Conservation (phyloP, 2,888 invertebrate genomes). For the Ormyrus labotus region DNA sequence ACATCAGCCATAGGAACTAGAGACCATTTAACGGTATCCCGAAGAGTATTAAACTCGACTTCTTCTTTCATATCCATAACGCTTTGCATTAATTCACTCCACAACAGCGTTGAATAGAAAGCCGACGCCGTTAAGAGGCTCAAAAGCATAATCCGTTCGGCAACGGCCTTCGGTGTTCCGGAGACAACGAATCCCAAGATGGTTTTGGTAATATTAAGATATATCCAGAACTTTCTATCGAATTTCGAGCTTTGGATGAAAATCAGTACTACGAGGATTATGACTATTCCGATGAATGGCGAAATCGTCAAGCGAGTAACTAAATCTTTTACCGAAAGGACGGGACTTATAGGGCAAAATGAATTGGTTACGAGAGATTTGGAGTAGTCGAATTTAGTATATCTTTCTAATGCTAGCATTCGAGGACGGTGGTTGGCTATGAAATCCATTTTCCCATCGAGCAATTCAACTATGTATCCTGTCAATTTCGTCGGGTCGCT, state of each 20-base stretch:
- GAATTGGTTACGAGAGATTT: neutral
- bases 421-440: slow-evolving; percentile 1
- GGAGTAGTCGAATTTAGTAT: neutral
- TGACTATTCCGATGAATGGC: neutral
- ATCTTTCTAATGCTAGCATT: neutral
- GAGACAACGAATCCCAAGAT: neutral
- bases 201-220: neutral
- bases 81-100: neutral
- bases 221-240: neutral
- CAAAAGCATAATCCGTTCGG: neutral
- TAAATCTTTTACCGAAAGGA: neutral
- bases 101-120: neutral
- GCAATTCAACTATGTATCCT: neutral
- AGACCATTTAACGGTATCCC: neutral
- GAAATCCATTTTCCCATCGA: neutral
- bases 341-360: neutral
- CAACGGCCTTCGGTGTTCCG: neutral
- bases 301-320: neutral
- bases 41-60: neutral
- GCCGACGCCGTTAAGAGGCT: neutral
- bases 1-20: neutral
- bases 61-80: neutral
- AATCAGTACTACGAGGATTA: neutral
- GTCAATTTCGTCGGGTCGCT: neutral
- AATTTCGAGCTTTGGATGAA: neutral